Percentiles rank a stretch among this genome's conserved stretches.
Evolutionary conservation across 2,797 vertebrate species (phyloP).

Genomic region (Notolepis coatsorum): DNA sequence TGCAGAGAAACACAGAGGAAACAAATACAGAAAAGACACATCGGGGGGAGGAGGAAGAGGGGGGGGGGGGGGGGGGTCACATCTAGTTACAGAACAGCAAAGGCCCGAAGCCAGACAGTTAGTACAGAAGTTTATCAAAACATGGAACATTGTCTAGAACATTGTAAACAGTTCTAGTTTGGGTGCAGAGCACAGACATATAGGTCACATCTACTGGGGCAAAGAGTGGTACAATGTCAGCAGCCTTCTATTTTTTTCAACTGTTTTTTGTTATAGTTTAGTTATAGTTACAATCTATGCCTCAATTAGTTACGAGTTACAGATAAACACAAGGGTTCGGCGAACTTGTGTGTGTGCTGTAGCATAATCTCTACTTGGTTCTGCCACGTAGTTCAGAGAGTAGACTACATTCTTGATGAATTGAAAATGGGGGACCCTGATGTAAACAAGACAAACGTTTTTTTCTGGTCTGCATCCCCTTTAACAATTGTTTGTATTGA

Average conservation of each 20-base stretch:
- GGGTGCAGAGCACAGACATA: conserved; percentile 32
- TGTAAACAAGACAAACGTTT: too few relatives aligned
- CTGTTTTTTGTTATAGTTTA: too few relatives aligned
- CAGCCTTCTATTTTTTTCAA: neutral
- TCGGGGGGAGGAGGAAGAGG: neutral
- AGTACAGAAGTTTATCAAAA: conserved; percentile 71
- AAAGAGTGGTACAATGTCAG: neutral
- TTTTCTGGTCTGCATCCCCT: too few relatives aligned
- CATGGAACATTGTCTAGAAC: conserved; percentile 56
- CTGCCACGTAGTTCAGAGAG: conserved; percentile 8
- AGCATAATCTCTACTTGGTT: conserved; percentile 22
- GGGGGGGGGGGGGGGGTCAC: conserved; percentile 41
- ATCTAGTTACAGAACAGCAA: conserved; percentile 73
- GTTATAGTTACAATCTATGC: too few relatives aligned
- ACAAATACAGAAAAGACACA: conserved; percentile 52
- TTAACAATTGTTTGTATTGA: too few relatives aligned
- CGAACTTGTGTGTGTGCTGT: neutral
- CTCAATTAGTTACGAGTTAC: too few relatives aligned
- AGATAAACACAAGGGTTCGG: conserved; percentile 22
- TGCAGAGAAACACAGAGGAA: conserved; percentile 53
- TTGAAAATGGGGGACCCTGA: too few relatives aligned
- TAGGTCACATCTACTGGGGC: conserved; percentile 32
- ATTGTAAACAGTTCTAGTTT: conserved; percentile 48
- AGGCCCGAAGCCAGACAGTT: conserved; percentile 64
- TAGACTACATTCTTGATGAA: neutral